Evolutionary conservation across 2,113 vertebrate species (phyloP), one percentile per base, ranked within the genome.

Genomic region (Ameiurus melas): DNA sequence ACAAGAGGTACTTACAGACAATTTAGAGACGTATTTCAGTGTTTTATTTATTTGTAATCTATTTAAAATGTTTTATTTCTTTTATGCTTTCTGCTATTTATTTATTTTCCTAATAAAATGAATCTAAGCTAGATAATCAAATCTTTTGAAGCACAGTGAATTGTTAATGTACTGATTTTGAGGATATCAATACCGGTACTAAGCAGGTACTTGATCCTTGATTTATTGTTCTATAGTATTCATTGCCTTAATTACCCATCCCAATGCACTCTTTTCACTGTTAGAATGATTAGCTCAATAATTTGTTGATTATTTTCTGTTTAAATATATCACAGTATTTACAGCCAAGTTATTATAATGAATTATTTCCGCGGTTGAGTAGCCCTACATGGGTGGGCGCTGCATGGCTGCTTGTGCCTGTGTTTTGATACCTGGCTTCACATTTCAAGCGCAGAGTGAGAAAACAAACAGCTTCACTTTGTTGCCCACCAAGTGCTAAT

Each of bases 401-500:
- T 57, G 75, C 71, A 73, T 68, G 19, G 30, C 66, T 75, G 36
- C 36, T 13, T 85, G 71, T 39, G 57, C 43, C 66, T 75, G 43
- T 84, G 70, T 79, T 86, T 86, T 82, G 62, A 58, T 71, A 57
- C 43, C 47, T 58, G 62, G 62, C 22, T 22, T 70, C 78, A 70
- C 78, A 71, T 87, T 82, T 87, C 57, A 70, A 39, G 60, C 47
- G 0, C 16, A 19, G 70, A 47, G 36, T 71, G 64, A 39, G 66
- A 64, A 86, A 82, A 82, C 51, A 82, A 43, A 71, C 64, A 68
- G 47, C 33, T 82, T 70, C 6, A 3, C 51, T 71, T 68, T 66
- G 77, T 87, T 51, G 36, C 81, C 66, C 66, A 51, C 66, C 39
- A 30, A 73, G 80, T 51, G 81, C 55, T 75, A 88, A 75, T 83